Conservation (phyloP, 2,797 vertebrate genomes). For the Paramormyrops hopkinsi region DNA sequence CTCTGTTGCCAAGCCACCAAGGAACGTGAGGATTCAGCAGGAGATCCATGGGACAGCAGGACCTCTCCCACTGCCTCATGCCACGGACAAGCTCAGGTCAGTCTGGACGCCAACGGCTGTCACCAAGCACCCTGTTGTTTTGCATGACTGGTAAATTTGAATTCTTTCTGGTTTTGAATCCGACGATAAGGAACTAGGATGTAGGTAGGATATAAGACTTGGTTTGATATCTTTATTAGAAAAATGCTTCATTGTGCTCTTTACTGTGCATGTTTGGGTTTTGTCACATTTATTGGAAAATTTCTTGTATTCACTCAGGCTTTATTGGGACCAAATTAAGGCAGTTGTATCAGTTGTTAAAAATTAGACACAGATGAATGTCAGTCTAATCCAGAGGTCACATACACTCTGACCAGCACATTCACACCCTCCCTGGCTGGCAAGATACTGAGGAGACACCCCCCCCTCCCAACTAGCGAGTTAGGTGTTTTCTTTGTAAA, state of each 20-base stretch:
- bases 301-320: background rate
- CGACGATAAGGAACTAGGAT: background rate
- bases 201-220: background rate
- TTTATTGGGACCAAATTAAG: background rate
- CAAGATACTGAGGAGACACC: background rate
- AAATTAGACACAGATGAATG: background rate
- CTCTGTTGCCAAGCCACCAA: constrained; percentile 73
- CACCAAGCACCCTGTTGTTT: background rate
- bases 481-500: background rate
- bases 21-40: constrained; percentile 66
- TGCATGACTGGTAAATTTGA: background rate
- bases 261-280: background rate
- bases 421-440: background rate
- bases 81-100: background rate
- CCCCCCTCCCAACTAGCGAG: background rate
- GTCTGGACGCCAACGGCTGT: background rate
- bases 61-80: constrained; percentile 43
- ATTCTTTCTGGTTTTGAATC: background rate
- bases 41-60: constrained; percentile 67
- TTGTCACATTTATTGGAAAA: background rate
- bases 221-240: background rate
- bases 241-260: background rate
- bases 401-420: background rate
- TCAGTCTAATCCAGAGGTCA: background rate
- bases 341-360: background rate